These are phyloP conservation scores for Oreochromis mossambicus DNA, from an alignment of 2,797 vertebrate genomes.

Conservation along the genomic window DNA sequence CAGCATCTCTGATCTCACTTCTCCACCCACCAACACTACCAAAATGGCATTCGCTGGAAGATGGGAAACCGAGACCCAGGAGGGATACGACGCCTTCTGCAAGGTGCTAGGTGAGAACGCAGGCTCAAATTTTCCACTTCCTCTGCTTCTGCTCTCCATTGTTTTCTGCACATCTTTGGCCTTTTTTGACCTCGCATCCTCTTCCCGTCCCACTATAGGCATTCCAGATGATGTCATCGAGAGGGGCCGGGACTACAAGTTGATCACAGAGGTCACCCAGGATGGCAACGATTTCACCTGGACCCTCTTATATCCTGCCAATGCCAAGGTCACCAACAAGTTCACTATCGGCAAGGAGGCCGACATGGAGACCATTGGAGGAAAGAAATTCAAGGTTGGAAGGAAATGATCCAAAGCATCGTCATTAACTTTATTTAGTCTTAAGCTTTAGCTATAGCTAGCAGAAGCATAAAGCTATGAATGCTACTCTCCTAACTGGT, in stretches of 20 bases:
- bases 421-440: not conserved
- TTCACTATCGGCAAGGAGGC: slow-evolving; percentile 84
- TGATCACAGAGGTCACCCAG: slow-evolving; percentile 85
- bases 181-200: not conserved
- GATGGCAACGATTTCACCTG: slow-evolving; percentile 79
- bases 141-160: not conserved
- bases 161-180: not conserved
- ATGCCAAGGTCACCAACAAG: slow-evolving; percentile 79
- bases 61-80: slow-evolving; percentile 86
- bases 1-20: slow-evolving; percentile 30
- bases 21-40: slow-evolving; percentile 21
- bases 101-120: slow-evolving; percentile 81
- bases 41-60: slow-evolving; percentile 88
- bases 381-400: slow-evolving; percentile 91
- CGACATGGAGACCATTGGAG: slow-evolving; percentile 86
- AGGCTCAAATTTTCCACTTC: not conserved
- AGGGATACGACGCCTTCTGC: slow-evolving; percentile 91
- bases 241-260: slow-evolving; percentile 85
- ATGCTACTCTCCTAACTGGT: not conserved
- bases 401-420: not conserved
- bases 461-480: not conserved
- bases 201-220: slow-evolving; percentile 57
- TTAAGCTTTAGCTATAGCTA: not conserved
- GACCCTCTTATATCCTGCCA: slow-evolving; percentile 81
- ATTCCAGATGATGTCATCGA: slow-evolving; percentile 79